These are phyloP conservation scores for Nasonia giraulti DNA, from an alignment of 1,140 invertebrate genomes.

Conservation along the genomic window DNA sequence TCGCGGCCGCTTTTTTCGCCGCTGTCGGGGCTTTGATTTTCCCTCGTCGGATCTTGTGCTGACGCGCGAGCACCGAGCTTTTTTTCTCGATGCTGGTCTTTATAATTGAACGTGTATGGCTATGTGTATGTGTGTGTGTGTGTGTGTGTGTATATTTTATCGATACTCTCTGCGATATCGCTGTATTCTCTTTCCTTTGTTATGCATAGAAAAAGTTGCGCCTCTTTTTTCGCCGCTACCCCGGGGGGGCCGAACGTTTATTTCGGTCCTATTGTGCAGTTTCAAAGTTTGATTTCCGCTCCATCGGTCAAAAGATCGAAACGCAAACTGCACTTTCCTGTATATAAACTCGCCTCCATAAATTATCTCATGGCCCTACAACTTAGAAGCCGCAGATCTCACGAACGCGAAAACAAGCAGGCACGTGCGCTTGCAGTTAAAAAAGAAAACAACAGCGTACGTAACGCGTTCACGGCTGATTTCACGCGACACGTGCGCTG, in stretches of 20 bases:
- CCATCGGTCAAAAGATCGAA: no score
- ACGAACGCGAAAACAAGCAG: not conserved
- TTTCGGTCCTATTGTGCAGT: no score
- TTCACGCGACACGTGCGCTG: not conserved
- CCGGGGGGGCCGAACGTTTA: no score
- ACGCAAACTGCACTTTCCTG: no score
- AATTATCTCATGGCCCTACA: no score
- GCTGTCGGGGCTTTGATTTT: constrained; percentile 3
- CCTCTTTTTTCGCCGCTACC: no score
- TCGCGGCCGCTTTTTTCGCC: not conserved
- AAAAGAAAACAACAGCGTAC: not conserved
- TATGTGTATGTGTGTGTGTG: not conserved
- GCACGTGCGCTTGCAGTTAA: not conserved
- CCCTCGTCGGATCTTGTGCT: not conserved
- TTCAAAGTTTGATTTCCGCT: no score
- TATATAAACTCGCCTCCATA: no score
- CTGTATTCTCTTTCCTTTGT: not conserved
- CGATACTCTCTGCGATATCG: not conserved
- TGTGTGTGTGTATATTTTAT: not conserved
- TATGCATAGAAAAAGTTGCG: not conserved
- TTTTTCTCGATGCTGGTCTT: not conserved
- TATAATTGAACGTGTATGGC: not conserved
- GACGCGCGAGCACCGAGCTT: not conserved
- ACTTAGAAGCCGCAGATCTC: no score
- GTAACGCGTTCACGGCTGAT: constrained; percentile 10